A percentile compares a stretch with the other conserved stretches of the same genome.
phyloP scores from a whole-genome alignment of 2,888 invertebrate genomes.

The Stenodema calcarata region DNA sequence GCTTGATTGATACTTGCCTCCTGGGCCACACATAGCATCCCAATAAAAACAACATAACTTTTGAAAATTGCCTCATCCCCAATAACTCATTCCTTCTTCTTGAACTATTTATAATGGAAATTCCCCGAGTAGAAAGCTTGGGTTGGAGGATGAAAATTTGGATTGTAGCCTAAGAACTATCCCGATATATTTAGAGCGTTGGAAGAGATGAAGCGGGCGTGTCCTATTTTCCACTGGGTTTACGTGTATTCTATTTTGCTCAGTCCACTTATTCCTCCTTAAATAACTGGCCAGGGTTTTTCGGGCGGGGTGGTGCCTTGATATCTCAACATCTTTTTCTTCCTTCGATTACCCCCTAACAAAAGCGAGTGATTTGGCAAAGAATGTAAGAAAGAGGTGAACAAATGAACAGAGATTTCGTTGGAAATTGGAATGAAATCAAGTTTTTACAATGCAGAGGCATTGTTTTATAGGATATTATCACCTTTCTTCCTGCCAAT shows the following conservation, averaged over 20 bases:
- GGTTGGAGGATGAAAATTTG: slow-evolving; percentile 28
- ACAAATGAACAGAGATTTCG: not conserved
- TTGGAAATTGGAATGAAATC: not conserved
- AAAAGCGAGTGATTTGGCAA: not conserved
- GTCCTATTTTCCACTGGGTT: slow-evolving; percentile 46
- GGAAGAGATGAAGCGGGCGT: slow-evolving; percentile 47
- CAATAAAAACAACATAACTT: too few species aligned
- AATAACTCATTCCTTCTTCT: not conserved
- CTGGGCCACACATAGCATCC: too few species aligned
- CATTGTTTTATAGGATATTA: too few species aligned
- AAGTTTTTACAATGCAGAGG: not conserved
- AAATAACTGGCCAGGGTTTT: slow-evolving; percentile 33
- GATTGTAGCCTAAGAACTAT: slow-evolving; percentile 47
- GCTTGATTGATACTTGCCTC: too few species aligned
- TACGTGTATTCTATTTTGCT: slow-evolving; percentile 50
- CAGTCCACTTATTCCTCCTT: slow-evolving; percentile 38
- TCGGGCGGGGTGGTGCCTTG: not conserved
- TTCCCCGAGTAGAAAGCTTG: slow-evolving; percentile 7
- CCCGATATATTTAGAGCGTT: slow-evolving; percentile 43
- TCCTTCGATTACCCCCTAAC: not conserved
- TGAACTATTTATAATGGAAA: slow-evolving; percentile 20
- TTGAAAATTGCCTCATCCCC: not conserved
- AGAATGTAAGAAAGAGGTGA: not conserved
- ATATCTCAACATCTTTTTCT: slow-evolving; percentile 19
- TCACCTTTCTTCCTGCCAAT: not conserved